A percentile compares a stretch with the other conserved stretches of the same genome.
These are phyloP conservation scores for Microtus richardsoni DNA, from an alignment of 2,113 vertebrate species.

Conservation along the genomic window DNA sequence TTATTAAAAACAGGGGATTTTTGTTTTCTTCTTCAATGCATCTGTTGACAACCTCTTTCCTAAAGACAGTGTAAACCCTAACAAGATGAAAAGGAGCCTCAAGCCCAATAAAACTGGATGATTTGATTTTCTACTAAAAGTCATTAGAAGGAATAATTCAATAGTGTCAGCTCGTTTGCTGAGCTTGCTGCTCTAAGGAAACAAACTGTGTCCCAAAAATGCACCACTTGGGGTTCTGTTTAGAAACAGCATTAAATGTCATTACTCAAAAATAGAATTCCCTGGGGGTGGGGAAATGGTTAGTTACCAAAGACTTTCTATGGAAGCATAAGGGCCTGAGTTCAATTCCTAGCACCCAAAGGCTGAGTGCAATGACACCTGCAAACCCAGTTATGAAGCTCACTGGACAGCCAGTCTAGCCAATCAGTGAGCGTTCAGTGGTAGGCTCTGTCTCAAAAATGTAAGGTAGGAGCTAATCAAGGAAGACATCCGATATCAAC, in stretches of 20 bases:
- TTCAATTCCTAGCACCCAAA: not conserved
- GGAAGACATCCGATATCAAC: not conserved
- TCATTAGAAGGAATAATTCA: conserved; percentile 62
- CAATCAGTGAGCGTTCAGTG: not conserved
- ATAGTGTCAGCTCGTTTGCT: conserved; percentile 59
- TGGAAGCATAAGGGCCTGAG: not conserved
- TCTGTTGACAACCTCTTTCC: not conserved
- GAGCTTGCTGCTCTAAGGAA: conserved; percentile 41
- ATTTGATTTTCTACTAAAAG: conserved; percentile 61
- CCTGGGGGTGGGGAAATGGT: not conserved
- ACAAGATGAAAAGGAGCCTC: not conserved
- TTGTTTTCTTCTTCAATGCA: conserved; percentile 3
- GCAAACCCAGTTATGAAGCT: not conserved
- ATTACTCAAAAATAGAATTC: not conserved
- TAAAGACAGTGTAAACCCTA: conserved; percentile 43
- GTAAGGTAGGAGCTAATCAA: not conserved
- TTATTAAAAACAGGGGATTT: not conserved
- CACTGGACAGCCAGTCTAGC: not conserved
- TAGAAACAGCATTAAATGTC: conserved; percentile 30
- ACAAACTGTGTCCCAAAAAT: not conserved
- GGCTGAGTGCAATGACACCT: too few species aligned
- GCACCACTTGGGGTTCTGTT: not conserved
- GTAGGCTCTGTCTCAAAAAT: not conserved
- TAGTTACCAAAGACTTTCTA: not conserved
- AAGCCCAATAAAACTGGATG: conserved; percentile 52